Evolutionary conservation across 2,888 invertebrate species (phyloP).

Genomic region (Lysandra bellargus): DNA sequence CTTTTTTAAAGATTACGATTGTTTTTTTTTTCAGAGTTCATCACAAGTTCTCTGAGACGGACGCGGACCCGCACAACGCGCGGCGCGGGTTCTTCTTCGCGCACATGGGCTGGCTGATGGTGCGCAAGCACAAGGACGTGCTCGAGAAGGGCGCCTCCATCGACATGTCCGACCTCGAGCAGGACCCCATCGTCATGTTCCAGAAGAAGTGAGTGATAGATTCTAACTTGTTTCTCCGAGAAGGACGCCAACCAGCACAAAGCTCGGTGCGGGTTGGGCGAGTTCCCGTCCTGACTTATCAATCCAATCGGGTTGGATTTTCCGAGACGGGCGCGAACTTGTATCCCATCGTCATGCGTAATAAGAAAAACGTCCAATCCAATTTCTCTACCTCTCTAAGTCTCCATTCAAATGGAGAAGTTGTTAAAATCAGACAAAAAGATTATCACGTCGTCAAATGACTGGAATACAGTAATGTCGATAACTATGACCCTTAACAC

Average conservation of each 20-base stretch:
- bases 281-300: too few species aligned
- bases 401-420: background rate
- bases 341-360: too few species aligned
- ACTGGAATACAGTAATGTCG: background rate
- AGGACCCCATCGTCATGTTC: constrained; percentile 91
- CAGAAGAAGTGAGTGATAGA: constrained; percentile 88
- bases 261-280: too few species aligned
- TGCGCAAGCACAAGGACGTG: constrained; percentile 94
- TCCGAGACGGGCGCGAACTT: too few species aligned
- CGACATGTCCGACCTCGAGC: constrained; percentile 91
- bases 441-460: too few species aligned
- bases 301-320: too few species aligned
- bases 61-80: constrained; percentile 95
- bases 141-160: constrained; percentile 89
- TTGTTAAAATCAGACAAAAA: too few species aligned
- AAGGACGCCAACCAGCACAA: too few species aligned
- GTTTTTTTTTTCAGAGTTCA: constrained; percentile 81
- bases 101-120: constrained; percentile 96
- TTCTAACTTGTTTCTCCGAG: background rate
- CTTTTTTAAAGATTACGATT: too few species aligned
- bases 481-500: background rate
- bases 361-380: too few species aligned
- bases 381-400: too few species aligned
- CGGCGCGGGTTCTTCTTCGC: constrained; percentile 96
- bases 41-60: constrained; percentile 93